Percentiles rank a stretch among this genome's conserved stretches.
These are phyloP conservation scores for Sclerodermus sp. DNA, from an alignment of 2,888 invertebrate species.

Conservation along the genomic window DNA sequence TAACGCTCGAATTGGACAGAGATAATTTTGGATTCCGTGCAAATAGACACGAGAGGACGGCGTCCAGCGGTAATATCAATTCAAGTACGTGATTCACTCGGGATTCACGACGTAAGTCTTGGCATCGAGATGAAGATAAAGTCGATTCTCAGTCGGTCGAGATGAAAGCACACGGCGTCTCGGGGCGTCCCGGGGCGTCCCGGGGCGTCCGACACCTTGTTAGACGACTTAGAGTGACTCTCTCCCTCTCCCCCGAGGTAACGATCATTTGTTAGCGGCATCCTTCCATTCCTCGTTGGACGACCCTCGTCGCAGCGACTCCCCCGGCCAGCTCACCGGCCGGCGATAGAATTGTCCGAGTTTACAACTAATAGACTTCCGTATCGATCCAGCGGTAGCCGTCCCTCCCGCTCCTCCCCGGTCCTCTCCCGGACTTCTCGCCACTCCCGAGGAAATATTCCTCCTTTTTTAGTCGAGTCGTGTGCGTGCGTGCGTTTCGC, in stretches of 20 bases:
- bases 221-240: conserved; percentile 47
- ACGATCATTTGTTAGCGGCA: conserved; percentile 48
- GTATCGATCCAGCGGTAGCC: not conserved
- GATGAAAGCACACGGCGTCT: conserved; percentile 49
- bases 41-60: conserved; percentile 10
- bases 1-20: not conserved
- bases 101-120: conserved; percentile 33
- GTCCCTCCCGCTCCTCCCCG: not conserved
- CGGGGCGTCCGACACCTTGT: conserved; percentile 53
- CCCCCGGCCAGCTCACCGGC: no score
- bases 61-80: conserved; percentile 41
- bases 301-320: no score
- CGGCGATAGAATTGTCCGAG: conserved; percentile 21
- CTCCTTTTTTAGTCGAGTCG: no score
- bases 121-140: conserved; percentile 49
- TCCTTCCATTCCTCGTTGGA: conserved; percentile 31
- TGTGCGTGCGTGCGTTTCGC: no score
- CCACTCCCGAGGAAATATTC: no score
- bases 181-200: conserved; percentile 49
- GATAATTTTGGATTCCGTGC: not conserved
- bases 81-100: conserved; percentile 44
- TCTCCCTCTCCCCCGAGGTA: conserved; percentile 23
- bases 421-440: no score
- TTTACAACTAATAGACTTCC: conserved; percentile 12
- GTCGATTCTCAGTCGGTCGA: conserved; percentile 46